These are phyloP conservation scores for Oxyteleia sp. DNA, from an alignment of 2,888 invertebrate species.

Conservation along the genomic window DNA sequence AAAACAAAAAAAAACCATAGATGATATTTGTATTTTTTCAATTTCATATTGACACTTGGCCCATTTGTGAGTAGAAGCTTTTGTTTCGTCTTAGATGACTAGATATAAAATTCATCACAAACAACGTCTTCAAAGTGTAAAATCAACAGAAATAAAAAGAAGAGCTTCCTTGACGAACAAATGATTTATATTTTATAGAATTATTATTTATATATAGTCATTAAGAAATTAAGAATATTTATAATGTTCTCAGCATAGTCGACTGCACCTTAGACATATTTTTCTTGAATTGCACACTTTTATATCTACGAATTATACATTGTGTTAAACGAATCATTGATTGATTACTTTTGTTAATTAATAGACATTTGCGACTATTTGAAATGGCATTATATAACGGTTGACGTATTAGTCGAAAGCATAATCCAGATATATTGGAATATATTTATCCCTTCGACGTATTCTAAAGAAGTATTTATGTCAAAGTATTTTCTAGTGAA, in stretches of 20 bases:
- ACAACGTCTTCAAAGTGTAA: background rate
- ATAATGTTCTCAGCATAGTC: background rate
- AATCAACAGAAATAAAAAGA: background rate
- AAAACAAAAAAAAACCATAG: slow-evolving; percentile 30
- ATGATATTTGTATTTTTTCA: slow-evolving; percentile 69
- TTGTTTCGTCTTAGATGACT: slow-evolving; percentile 13
- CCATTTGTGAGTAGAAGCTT: slow-evolving; percentile 20
- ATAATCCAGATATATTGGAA: background rate
- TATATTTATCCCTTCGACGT: background rate
- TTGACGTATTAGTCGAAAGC: background rate
- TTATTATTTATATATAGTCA: slow-evolving; percentile 18
- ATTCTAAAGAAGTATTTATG: background rate
- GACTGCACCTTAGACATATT: background rate
- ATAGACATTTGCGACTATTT: background rate
- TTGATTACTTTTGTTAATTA: background rate
- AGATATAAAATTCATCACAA: background rate
- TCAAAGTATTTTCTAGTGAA: too few species aligned
- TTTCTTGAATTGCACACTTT: background rate
- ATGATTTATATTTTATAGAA: slow-evolving; percentile 26
- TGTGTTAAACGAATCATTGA: background rate
- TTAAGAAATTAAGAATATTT: background rate
- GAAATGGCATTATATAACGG: background rate
- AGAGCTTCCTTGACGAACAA: slow-evolving; percentile 1
- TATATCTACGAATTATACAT: background rate
- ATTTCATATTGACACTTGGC: slow-evolving; percentile 60